phyloP scores from a whole-genome alignment of 2,113 vertebrate genomes.

The Saccopteryx bilineata region DNA sequence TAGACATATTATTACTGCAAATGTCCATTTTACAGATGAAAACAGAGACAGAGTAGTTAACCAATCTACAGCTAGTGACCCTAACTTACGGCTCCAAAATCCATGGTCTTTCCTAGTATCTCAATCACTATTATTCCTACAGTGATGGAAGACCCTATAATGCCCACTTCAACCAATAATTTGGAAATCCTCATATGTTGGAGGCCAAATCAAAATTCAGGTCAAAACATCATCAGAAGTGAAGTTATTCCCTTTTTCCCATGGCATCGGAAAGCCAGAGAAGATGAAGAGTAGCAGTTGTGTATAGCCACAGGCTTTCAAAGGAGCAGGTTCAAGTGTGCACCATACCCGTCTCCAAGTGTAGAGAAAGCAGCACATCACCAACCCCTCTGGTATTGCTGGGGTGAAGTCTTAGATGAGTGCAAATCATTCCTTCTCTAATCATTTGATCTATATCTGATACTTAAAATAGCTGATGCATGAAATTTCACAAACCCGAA shows the following conservation, averaged over 20 bases:
- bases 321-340: background rate
- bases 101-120: background rate
- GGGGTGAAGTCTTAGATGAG: background rate
- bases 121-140: background rate
- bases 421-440: background rate
- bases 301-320: background rate
- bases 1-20: background rate
- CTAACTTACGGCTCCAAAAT: background rate
- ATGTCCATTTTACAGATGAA: slow-evolving; percentile 38
- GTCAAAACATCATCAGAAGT: background rate
- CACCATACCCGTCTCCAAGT: background rate
- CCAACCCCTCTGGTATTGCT: background rate
- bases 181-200: background rate
- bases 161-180: background rate
- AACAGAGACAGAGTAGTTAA: background rate
- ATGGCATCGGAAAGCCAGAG: background rate
- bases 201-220: background rate
- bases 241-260: background rate
- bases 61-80: background rate
- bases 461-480: background rate
- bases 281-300: background rate
- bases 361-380: accelerated
- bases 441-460: background rate
- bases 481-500: background rate
- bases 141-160: background rate